These are phyloP conservation scores for Netelia fuscicornis DNA, from an alignment of 2,888 invertebrate genomes.

Conservation along the genomic window DNA sequence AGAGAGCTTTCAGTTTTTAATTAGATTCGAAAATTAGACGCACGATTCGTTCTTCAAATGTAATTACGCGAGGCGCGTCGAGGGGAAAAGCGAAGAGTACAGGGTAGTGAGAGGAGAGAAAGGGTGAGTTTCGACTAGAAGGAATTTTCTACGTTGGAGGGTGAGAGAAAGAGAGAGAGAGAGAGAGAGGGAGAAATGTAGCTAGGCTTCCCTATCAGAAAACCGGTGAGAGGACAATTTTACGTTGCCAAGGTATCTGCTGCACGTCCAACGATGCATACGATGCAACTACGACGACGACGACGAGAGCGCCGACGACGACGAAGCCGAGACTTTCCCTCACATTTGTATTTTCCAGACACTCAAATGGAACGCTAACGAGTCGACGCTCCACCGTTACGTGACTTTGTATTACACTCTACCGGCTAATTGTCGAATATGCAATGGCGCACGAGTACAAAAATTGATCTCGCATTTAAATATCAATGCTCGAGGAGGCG, in stretches of 20 bases:
- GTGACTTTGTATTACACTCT: constrained; percentile 22
- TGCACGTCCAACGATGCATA: neutral
- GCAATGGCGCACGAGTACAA: constrained; percentile 27
- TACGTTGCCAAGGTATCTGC: neutral
- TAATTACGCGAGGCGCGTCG: neutral
- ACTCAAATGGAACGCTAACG: constrained; percentile 43
- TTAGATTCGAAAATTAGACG: constrained; percentile 36
- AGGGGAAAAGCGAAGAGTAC: neutral
- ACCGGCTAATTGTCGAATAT: constrained; percentile 44
- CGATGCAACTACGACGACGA: neutral
- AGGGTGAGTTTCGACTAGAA: neutral
- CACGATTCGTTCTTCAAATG: constrained; percentile 2
- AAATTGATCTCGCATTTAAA: constrained; percentile 49
- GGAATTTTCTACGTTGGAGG: neutral
- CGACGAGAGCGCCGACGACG: neutral
- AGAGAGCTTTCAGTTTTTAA: constrained; percentile 10
- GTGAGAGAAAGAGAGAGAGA: neutral
- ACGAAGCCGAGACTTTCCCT: neutral
- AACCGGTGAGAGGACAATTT: constrained; percentile 22
- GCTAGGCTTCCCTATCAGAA: constrained; percentile 30
- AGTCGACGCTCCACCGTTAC: constrained; percentile 2
- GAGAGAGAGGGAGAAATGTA: constrained; percentile 1
- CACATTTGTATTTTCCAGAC: constrained; percentile 39
- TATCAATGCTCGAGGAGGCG: constrained; percentile 44
- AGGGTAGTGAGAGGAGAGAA: neutral